Conservation (phyloP, 2,113 vertebrate genomes). For the Rhineura floridana region DNA sequence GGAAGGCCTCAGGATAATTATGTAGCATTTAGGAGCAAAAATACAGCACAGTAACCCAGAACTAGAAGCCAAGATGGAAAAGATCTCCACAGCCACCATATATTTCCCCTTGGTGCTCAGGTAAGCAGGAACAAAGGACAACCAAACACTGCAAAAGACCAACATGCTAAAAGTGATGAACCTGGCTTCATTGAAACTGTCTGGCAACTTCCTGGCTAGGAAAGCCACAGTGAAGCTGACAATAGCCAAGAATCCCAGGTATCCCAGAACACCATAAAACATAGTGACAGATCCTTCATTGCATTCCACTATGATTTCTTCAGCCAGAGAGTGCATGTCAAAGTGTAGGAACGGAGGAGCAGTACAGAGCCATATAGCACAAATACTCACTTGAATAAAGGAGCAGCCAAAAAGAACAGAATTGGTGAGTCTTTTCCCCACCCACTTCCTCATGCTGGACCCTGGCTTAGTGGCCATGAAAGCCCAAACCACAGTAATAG, state of each 20-base stretch:
- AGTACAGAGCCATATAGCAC: not conserved
- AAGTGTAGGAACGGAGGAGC: not conserved
- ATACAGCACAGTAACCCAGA: not conserved
- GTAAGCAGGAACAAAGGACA: not conserved
- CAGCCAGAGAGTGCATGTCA: not conserved
- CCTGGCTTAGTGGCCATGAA: constrained; percentile 13
- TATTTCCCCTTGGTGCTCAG: not conserved
- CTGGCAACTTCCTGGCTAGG: not conserved
- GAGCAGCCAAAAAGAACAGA: not conserved
- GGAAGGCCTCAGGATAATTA: not conserved
- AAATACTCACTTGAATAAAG: not conserved
- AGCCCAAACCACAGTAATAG: not conserved
- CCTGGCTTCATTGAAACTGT: not conserved
- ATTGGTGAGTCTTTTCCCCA: not conserved
- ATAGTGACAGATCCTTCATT: not conserved
- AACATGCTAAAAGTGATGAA: not conserved
- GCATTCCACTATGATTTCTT: not conserved
- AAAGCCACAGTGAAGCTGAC: not conserved
- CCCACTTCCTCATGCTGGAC: not conserved
- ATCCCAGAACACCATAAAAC: not conserved
- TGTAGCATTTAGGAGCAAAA: not conserved
- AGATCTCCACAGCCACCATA: not conserved
- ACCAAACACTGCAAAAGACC: not conserved
- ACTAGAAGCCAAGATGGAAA: not conserved
- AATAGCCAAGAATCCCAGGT: not conserved